Base-by-base conservation (phyloP, 64 coral and sea anemone species). In the Dendrophyllia cribrosa region DNA sequence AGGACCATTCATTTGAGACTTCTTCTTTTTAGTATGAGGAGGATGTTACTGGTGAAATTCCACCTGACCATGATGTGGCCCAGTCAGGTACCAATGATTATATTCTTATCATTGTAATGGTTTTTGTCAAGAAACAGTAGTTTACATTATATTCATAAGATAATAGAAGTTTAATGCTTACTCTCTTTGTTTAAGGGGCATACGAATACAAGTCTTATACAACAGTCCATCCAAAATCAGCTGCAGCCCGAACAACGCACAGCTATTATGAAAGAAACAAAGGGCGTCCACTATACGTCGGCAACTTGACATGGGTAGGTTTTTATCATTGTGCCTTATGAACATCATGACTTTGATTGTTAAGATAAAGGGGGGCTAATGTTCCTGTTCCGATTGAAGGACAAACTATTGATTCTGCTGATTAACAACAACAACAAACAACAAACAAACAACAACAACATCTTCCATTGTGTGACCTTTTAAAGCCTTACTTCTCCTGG, bases 151-250 rank as follows among this genome's bases (percentile, higher is more conserved):
- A 0, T 34, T 9, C 52, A 81, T 81, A 1, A 50, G 4, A 43
- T 20, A 3, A 85, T 22, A n/a, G 6, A 11, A 55, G 2, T 58
- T 6, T 87, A 9, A 26, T 67, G 16, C 9, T 66, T 10, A 70
- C 19, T 75, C 14, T 59, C 44, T 59, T 86, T 48, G 17, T 76
- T 14, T 56, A 15, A 76, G 87, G 43, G 46, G 53, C 19, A 7
- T 97, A 99, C 88, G 97, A 99, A 34, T 99, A 99, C 75, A 99
- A 99, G 55, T 99, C 97, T 17, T 99, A 96, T 14, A 99, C 97
- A 58, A 99, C 97, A 43, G 91, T 99, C 56, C 97, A 99, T 80
- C 97, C 97, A 12, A 99, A 99, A 67, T 99, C 94, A 60, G 91
- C 91, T 21, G 94, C 87, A 11, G 95, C 88, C 11, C 91, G 87